phyloP scores from a whole-genome alignment of 2,113 vertebrate genomes.

The Scophthalmus maximus region DNA sequence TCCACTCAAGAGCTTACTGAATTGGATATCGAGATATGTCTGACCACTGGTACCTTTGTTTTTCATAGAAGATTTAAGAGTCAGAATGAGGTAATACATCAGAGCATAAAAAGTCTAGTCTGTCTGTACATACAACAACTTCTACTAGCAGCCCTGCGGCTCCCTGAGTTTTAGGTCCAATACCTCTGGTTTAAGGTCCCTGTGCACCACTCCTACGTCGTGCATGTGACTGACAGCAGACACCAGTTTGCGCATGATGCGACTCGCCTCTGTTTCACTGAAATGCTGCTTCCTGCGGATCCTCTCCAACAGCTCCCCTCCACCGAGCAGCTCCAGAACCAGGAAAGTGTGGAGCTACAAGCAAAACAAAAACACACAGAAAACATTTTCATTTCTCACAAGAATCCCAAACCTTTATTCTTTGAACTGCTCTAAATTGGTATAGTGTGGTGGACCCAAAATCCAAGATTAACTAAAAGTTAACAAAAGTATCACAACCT shows the following conservation, averaged over 20 bases:
- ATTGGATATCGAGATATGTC: constrained; percentile 54
- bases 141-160: background rate
- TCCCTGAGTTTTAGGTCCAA: background rate
- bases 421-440: background rate
- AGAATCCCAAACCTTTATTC: background rate
- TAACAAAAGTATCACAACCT: background rate
- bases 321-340: constrained; percentile 94
- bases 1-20: constrained; percentile 43
- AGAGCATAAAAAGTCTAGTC: constrained; percentile 38
- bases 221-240: constrained; percentile 99
- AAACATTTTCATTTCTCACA: constrained; percentile 8
- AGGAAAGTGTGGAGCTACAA: constrained; percentile 94
- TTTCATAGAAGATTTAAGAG: constrained; percentile 49
- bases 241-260: constrained; percentile 95
- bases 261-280: constrained; percentile 96
- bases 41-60: constrained; percentile 51
- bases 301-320: constrained; percentile 95
- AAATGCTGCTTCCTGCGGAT: constrained; percentile 95
- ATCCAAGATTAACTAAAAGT: too few species aligned
- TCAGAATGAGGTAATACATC: constrained; percentile 32
- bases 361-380: constrained; percentile 28
- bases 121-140: constrained; percentile 2
- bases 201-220: constrained; percentile 95
- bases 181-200: constrained; percentile 98
- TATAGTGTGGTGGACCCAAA: too few species aligned